Conservation (phyloP, 1,140 invertebrate genomes). For the Cydia amplana region DNA sequence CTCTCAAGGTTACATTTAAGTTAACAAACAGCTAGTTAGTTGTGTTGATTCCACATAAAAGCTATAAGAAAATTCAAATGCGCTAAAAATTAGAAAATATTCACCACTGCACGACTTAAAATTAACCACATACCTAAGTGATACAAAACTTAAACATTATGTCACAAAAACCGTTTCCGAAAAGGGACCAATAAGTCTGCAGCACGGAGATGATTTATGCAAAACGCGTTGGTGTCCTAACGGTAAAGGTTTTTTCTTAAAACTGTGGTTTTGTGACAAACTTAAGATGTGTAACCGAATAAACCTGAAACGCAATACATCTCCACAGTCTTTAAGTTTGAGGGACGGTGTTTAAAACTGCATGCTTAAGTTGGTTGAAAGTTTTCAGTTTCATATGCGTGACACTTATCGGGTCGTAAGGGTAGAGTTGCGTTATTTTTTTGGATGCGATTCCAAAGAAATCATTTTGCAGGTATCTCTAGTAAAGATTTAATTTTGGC, state of each 20-base stretch:
- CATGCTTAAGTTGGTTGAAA: neutral
- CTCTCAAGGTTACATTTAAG: neutral
- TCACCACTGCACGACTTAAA: neutral
- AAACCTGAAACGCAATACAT: neutral
- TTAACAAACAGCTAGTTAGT: neutral
- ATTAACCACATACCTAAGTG: conserved; percentile 12
- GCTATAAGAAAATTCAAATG: too few relatives aligned
- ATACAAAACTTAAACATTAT: neutral
- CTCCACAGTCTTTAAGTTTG: neutral
- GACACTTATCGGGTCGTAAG: conserved; percentile 16
- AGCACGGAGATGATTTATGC: conserved; percentile 19
- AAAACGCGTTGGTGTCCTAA: conserved; percentile 15
- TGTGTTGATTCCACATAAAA: too few relatives aligned
- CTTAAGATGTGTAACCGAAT: neutral
- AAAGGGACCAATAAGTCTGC: conserved; percentile 24
- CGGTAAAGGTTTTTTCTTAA: conserved; percentile 18
- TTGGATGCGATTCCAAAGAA: neutral
- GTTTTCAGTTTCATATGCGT: conserved; percentile 26
- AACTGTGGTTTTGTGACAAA: neutral
- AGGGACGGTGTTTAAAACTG: neutral
- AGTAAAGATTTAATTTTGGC: neutral
- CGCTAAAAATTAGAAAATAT: neutral
- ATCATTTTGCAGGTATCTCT: conserved; percentile 13
- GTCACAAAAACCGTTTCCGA: conserved; percentile 16
- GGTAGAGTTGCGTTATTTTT: conserved; percentile 7